phyloP scores from a whole-genome alignment of 2,888 invertebrate genomes.

The Leptinotarsa peninsularis region DNA sequence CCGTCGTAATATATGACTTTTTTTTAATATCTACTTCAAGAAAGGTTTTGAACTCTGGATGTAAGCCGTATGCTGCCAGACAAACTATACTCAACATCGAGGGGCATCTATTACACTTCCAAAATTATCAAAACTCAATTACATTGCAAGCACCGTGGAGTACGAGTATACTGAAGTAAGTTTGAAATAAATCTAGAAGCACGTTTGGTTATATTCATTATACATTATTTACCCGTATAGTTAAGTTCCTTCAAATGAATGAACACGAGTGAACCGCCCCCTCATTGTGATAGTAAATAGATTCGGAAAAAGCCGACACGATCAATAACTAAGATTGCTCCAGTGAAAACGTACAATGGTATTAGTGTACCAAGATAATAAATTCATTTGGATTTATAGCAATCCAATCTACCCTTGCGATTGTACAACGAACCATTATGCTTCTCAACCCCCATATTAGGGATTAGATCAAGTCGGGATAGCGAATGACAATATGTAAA shows the following conservation, averaged over 20 bases:
- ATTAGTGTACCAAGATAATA: not conserved
- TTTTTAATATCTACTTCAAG: no score
- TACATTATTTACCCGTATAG: not conserved
- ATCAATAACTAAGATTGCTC: constrained; percentile 14
- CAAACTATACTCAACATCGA: no score
- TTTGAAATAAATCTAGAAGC: not conserved
- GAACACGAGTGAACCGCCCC: not conserved
- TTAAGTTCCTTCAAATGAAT: constrained; percentile 1
- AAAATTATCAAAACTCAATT: no score
- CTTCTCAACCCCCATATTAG: constrained; percentile 6
- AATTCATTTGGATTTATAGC: not conserved
- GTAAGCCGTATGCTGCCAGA: no score
- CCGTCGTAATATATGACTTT: no score
- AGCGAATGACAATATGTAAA: constrained; percentile 27
- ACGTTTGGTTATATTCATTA: not conserved
- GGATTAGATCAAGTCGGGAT: constrained; percentile 20
- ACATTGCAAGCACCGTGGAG: no score
- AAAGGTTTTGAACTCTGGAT: no score
- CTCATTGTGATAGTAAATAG: constrained; percentile 13
- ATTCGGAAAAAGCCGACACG: not conserved
- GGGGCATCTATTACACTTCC: no score
- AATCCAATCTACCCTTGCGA: constrained; percentile 8
- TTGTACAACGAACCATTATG: constrained; percentile 14
- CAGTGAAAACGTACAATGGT: constrained; percentile 1
- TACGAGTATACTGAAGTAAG: no score